These are phyloP conservation scores for Aptenodytes forsteri DNA, from an alignment of 2,113 vertebrate species.

Conservation along the genomic window DNA sequence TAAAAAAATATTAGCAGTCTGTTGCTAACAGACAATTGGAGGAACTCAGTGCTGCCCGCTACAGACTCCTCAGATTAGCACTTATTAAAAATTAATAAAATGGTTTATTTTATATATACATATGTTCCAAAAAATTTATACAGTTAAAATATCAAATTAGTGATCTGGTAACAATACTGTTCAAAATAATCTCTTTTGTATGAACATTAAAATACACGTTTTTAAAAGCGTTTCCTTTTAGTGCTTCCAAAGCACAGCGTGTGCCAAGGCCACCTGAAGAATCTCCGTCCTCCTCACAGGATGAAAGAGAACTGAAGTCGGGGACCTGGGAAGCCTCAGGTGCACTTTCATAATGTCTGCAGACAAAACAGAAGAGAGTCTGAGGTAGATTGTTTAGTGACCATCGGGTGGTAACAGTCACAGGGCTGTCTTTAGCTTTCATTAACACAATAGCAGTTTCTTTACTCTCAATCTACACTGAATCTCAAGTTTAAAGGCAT, in stretches of 20 bases:
- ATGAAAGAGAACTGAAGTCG: constrained; percentile 78
- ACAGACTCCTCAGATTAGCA: constrained; percentile 64
- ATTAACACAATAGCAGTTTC: constrained; percentile 78
- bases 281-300: constrained; percentile 76
- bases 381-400: constrained; percentile 85
- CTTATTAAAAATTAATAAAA: constrained; percentile 86
- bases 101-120: constrained; percentile 86
- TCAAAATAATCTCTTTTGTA: constrained; percentile 95
- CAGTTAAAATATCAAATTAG: constrained; percentile 89
- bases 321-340: constrained; percentile 75
- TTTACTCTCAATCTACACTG: constrained; percentile 77
- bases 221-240: constrained; percentile 80
- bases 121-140: constrained; percentile 88
- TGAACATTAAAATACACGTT: constrained; percentile 91
- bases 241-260: constrained; percentile 84
- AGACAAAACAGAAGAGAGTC: constrained; percentile 83
- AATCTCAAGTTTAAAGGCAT: constrained; percentile 77
- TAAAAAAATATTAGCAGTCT: background rate
- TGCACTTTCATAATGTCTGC: constrained; percentile 80
- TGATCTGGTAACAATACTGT: constrained; percentile 92
- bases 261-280: constrained; percentile 80
- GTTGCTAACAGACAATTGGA: background rate
- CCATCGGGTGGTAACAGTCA: constrained; percentile 71
- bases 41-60: constrained; percentile 26
- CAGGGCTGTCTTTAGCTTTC: constrained; percentile 70